These are phyloP conservation scores for Gavialis gangeticus DNA, from an alignment of 2,113 vertebrate species.

Conservation along the genomic window DNA sequence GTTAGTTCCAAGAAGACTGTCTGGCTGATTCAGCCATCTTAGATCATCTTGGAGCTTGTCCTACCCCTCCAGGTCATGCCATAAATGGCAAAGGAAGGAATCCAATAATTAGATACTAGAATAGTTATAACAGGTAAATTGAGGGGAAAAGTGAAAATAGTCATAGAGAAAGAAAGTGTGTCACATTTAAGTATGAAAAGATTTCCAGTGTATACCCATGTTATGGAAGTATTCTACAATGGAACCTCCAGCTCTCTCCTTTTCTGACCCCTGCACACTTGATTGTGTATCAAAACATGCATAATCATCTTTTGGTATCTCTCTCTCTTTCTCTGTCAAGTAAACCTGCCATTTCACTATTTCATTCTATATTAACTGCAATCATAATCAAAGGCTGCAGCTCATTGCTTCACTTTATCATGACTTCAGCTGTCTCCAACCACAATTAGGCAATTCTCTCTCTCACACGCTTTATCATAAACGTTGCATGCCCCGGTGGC, in stretches of 20 bases:
- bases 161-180: background rate
- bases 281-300: background rate
- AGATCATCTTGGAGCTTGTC: background rate
- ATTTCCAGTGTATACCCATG: background rate
- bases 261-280: background rate
- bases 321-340: background rate
- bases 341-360: background rate
- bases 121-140: background rate
- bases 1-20: background rate
- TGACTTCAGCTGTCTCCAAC: background rate
- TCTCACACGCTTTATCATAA: background rate
- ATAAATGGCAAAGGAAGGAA: background rate
- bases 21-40: background rate
- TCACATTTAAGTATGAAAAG: background rate
- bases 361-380: background rate
- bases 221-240: background rate
- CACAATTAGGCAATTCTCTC: background rate
- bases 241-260: background rate
- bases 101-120: background rate
- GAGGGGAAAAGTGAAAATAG: background rate
- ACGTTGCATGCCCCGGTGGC: too few species aligned
- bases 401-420: background rate
- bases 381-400: background rate
- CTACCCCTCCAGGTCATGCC: background rate
- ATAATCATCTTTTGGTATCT: background rate